These are phyloP conservation scores for Furnarius figulus DNA, from an alignment of 2,113 vertebrate species.

Conservation along the genomic window DNA sequence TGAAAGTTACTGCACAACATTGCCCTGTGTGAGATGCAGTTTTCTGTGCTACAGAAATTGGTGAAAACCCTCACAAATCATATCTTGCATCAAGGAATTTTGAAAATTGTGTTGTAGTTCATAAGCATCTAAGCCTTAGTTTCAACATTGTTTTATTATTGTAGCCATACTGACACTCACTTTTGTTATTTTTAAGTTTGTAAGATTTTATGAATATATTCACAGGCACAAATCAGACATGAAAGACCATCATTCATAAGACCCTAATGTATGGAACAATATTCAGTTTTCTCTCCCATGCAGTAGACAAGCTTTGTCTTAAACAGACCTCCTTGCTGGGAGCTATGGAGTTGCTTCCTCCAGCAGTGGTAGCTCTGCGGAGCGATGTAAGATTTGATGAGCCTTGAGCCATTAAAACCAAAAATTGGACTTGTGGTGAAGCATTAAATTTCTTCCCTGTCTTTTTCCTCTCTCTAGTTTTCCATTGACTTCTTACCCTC, in stretches of 20 bases:
- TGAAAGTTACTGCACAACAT: accelerated
- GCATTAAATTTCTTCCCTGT: background rate
- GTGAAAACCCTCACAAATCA: background rate
- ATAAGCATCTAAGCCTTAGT: background rate
- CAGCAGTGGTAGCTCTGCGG: background rate
- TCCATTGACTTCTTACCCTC: background rate
- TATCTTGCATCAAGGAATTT: background rate
- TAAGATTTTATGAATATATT: background rate
- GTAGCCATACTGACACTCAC: background rate
- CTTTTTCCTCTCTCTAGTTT: background rate
- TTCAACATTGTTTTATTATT: background rate
- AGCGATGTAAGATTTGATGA: background rate
- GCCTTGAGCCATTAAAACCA: background rate
- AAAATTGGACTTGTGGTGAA: background rate
- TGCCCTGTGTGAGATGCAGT: background rate
- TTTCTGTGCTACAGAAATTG: background rate
- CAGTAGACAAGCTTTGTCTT: background rate
- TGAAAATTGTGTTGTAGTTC: background rate
- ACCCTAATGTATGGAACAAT: background rate
- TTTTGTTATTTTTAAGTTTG: background rate
- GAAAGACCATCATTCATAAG: background rate
- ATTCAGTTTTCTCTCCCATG: background rate
- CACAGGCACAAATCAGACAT: background rate
- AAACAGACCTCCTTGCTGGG: background rate
- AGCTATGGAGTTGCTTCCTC: background rate